Conservation (phyloP, 2,797 vertebrate species). For the Acanthurus lineatus region DNA sequence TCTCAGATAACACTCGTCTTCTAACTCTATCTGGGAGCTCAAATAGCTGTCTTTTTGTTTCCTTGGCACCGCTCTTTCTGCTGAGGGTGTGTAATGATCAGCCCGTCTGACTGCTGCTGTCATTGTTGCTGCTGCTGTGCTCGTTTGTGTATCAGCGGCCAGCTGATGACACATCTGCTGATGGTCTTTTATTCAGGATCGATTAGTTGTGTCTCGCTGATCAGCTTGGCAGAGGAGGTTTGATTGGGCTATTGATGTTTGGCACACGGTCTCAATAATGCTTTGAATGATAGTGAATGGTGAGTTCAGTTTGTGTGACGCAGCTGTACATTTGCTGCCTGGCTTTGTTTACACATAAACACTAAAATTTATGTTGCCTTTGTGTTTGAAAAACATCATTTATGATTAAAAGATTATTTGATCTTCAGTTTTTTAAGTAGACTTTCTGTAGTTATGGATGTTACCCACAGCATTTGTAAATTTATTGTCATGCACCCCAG, state of each 20-base stretch:
- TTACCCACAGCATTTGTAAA: conserved; percentile 28
- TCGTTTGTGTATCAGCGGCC: conserved; percentile 49
- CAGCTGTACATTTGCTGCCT: not conserved
- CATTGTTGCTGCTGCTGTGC: conserved; percentile 34
- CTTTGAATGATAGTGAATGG: conserved; percentile 14
- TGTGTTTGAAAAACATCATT: not conserved
- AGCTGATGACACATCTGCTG: conserved; percentile 59
- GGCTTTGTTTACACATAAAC: not conserved
- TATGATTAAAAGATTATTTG: not conserved
- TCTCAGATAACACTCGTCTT: conserved; percentile 37
- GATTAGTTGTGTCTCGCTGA: conserved; percentile 64
- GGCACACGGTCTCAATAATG: conserved; percentile 9
- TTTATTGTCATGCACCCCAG: conserved; percentile 7
- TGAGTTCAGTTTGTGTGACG: conserved; percentile 4
- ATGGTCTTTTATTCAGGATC: conserved; percentile 62
- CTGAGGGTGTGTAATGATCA: conserved; percentile 42
- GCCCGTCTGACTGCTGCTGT: conserved; percentile 41
- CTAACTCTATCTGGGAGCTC: conserved; percentile 28
- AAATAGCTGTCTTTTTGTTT: conserved; percentile 10
- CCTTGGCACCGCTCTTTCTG: conserved; percentile 19
- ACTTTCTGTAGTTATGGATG: conserved; percentile 20
- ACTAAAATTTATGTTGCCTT: not conserved
- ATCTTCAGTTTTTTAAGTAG: not conserved
- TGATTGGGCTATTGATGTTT: conserved; percentile 45
- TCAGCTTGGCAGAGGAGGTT: conserved; percentile 26